A percentile compares a stretch with the other conserved stretches of the same genome.
phyloP scores from a whole-genome alignment of 2,113 vertebrate genomes.

The Lota lota region DNA sequence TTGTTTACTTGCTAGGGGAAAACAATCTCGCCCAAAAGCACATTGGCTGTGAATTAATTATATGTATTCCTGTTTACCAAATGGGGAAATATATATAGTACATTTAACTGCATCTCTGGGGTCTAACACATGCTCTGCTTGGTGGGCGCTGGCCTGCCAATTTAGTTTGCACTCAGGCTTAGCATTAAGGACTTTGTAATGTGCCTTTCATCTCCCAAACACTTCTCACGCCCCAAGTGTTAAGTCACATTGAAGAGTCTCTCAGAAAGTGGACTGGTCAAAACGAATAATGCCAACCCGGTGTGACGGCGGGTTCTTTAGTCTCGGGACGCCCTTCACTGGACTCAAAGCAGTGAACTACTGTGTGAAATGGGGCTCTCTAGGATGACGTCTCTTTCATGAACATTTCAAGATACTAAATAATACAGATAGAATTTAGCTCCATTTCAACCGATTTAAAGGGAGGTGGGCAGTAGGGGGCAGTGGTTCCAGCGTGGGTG shows the following conservation, averaged over 20 bases:
- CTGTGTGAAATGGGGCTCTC: too few species aligned
- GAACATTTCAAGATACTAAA: too few species aligned
- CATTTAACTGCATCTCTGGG: too few species aligned
- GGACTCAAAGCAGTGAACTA: too few species aligned
- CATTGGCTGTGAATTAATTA: too few species aligned
- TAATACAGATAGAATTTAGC: too few species aligned
- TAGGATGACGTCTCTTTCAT: too few species aligned
- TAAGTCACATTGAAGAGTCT: conserved; percentile 68
- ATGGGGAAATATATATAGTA: too few species aligned
- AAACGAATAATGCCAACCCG: conserved; percentile 60
- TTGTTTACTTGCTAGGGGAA: too few species aligned
- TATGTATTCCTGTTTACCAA: too few species aligned
- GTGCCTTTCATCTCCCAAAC: conserved; percentile 52
- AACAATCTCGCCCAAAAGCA: too few species aligned
- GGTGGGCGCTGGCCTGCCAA: conserved; percentile 10
- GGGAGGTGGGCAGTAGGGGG: background rate
- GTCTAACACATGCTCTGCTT: background rate
- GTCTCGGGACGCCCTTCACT: conserved; percentile 12
- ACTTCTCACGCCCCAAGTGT: conserved; percentile 64
- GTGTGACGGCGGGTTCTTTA: conserved; percentile 46
- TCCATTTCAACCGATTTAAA: too few species aligned
- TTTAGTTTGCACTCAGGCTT: conserved; percentile 21
- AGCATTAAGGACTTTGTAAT: conserved; percentile 43
- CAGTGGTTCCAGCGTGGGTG: background rate
- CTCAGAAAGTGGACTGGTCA: conserved; percentile 57